Evolutionary conservation across 2,888 invertebrate genomes (phyloP), one percentile per base, ranked within the genome.

Genomic region (Agrochola litura): DNA sequence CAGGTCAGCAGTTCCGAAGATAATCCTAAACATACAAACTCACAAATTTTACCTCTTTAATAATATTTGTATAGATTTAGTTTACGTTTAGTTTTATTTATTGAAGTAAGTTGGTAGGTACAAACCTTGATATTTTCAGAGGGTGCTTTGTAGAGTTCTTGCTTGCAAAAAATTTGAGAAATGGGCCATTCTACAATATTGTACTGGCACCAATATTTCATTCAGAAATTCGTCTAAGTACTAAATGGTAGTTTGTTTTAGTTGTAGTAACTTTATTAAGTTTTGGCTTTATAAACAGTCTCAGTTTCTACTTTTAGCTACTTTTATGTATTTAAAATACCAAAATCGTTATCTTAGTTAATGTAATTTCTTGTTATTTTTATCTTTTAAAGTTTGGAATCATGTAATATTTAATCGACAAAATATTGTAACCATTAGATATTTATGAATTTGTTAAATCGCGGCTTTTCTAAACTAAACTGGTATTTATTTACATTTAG

Each of bases 401-500:
- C 14, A 43, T 25, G 14, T 43, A 3, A 3, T 56, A 25, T 19
- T 22, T n/a, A 61, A 78, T 54, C 12, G 10, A 16, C 19, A 52
- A 80, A 80, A 69, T 63, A 85, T 85, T 75, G 64, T 52, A 43
- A 58, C 46, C 43, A 72, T 74, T 60, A 72, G 1, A 63, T 10
- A 56, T 64, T 25, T 70, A 60, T 61, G 22, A 63, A 82, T 75
- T 65, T 37, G 66, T 70, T 41, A 61, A 78, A 86, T 52, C 25
- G 25, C 52, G 10, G 60, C 54, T 73, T 76, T 73, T 63, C 60
- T 60, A 65, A 73, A 52, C 56, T 58, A 71, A 73, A 49, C 64
- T 65, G 37, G 49, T 78, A 46, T 79, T 80, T 80, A 85, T 81
- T 72, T 78, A 77, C 66, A 73, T 79, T 82, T 72, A 54, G 8